Evolutionary conservation across 2,113 vertebrate species (phyloP), one percentile per base, ranked within the genome.

Genomic region (Leuciscus idus): DNA sequence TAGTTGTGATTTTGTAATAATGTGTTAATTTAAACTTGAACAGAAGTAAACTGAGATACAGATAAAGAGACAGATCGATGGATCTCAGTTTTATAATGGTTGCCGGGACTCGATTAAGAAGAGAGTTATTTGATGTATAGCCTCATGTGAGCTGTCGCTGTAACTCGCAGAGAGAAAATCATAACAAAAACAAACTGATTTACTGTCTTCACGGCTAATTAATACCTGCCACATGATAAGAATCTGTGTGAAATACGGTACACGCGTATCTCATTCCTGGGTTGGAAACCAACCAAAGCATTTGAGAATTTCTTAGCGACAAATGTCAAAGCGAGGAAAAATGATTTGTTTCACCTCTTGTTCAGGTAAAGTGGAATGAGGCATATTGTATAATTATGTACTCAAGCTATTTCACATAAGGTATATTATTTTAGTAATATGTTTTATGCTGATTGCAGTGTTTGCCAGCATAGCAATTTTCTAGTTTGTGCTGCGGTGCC

Each of bases 131-230:
- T 36, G 13, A 33, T 33, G 9, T 55, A 66, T 89, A 50, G 26
- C 87, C 77, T 86, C 33, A 90, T 90, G 87, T 50, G 75, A 91
- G 79, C 91, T 89, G 81, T 62, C 88, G 84, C 59, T 26, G 43
- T 82, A 57, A 88, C 81, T 62, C 0, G 30, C 64, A 10, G 43
- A 43, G 50, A 52, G 84, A 91, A 46, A 85, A 39, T 39, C 23
- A 52, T 74, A 73, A 73, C 23, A 46, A 84, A 73, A 70, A 76
- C 2, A 57, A 64, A 76, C 84, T 84, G 89, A 94, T 94, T 94
- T 94, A 95, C 87, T 84, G 85, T 82, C 70, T 83, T 86, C 89
- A 72, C 74, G 21, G 84, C 87, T 94, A 94, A 95, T 93, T 92
- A 90, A 92, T 92, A 95, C 92, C 92, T 94, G 91, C 88, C 89